A percentile compares a stretch with the other conserved stretches of the same genome.
phyloP scores from a whole-genome alignment of 2,797 vertebrate species.

The Coranthus polyacanthus region DNA sequence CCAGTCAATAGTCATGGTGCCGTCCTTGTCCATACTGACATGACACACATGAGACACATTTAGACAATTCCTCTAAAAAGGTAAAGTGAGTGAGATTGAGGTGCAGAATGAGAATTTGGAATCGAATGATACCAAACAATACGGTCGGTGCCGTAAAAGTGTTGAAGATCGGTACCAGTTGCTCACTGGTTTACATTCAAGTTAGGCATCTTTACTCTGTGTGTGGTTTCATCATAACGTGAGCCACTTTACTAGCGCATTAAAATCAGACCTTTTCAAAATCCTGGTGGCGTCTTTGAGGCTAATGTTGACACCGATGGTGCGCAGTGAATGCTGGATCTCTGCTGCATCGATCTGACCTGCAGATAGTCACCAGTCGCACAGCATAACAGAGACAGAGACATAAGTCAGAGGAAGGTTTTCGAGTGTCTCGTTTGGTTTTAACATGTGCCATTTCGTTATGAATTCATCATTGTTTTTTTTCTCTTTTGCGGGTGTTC shows the following conservation, averaged over 20 bases:
- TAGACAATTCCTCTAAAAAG: not conserved
- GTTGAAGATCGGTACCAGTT: too few relatives aligned
- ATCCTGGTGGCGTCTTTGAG: conserved; percentile 88
- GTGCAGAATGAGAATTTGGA: too few relatives aligned
- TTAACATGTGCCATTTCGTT: too few relatives aligned
- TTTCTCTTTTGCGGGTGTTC: not conserved
- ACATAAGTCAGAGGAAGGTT: not conserved
- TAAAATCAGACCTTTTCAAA: conserved; percentile 86
- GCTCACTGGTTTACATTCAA: too few relatives aligned
- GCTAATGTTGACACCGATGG: conserved; percentile 87
- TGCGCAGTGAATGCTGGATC: conserved; percentile 89
- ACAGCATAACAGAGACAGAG: conserved; percentile 6
- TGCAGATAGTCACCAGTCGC: conserved; percentile 60
- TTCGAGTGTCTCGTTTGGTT: not conserved
- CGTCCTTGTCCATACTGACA: conserved; percentile 90
- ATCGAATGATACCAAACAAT: too few relatives aligned
- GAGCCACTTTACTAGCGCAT: too few relatives aligned
- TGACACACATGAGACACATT: conserved; percentile 19
- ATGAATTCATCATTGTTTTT: too few relatives aligned
- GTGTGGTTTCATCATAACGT: too few relatives aligned
- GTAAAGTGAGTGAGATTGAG: too few relatives aligned
- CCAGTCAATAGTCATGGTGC: conserved; percentile 93
- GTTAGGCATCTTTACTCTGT: too few relatives aligned
- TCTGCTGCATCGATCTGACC: conserved; percentile 90
- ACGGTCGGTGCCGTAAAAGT: too few relatives aligned